A percentile compares a stretch with the other conserved stretches of the same genome.
These are phyloP conservation scores for Pogonomyrmex barbatus DNA, from an alignment of 1,140 invertebrate species.

Conservation along the genomic window DNA sequence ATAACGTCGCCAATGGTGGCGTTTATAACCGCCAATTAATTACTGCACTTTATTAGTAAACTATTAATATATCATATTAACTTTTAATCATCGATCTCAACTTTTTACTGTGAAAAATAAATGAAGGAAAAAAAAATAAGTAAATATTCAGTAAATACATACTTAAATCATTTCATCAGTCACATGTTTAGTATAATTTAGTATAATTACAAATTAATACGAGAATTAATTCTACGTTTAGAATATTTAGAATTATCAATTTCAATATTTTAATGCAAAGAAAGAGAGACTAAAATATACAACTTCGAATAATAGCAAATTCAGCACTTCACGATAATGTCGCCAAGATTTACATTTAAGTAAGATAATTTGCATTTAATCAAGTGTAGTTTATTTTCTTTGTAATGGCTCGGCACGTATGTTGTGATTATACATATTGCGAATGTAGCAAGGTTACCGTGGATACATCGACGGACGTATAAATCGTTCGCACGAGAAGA, in stretches of 20 bases:
- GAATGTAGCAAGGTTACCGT: slow-evolving; percentile 11
- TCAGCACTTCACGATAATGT: not conserved
- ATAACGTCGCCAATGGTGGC: slow-evolving; percentile 29
- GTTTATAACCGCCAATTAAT: slow-evolving; percentile 59
- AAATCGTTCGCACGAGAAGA: slow-evolving; percentile 61
- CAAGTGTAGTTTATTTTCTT: not conserved
- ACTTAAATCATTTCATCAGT: slow-evolving; percentile 43
- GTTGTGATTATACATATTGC: not conserved
- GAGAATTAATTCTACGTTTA: slow-evolving; percentile 59
- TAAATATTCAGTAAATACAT: slow-evolving; percentile 23
- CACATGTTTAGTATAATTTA: not conserved
- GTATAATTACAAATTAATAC: not conserved
- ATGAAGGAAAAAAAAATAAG: not conserved
- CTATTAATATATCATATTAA: slow-evolving; percentile 24
- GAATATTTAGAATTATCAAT: slow-evolving; percentile 9
- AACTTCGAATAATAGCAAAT: slow-evolving; percentile 18
- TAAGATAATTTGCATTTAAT: slow-evolving; percentile 42
- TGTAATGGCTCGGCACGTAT: not conserved
- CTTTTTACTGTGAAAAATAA: slow-evolving; percentile 7
- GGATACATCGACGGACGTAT: slow-evolving; percentile 31
- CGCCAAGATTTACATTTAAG: slow-evolving; percentile 3
- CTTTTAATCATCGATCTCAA: slow-evolving; percentile 27
- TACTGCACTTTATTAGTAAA: slow-evolving; percentile 61
- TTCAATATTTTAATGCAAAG: not conserved
- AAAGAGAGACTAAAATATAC: not conserved